These are phyloP conservation scores for Arctia plantaginis DNA, from an alignment of 2,888 invertebrate species.

Conservation along the genomic window DNA sequence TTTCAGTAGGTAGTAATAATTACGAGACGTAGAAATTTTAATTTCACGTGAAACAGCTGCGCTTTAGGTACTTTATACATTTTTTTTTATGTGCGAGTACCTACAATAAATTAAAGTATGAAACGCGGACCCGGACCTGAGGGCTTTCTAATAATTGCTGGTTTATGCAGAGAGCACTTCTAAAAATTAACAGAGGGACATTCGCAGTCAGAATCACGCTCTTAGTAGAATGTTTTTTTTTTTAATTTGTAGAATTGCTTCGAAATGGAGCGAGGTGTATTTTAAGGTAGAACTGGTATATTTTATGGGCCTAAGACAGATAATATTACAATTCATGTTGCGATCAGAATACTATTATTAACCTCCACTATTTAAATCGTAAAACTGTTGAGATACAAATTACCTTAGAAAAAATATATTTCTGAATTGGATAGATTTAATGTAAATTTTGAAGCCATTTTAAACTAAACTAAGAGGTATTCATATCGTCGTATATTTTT, in stretches of 20 bases:
- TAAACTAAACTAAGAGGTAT: no score
- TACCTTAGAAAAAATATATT: background rate
- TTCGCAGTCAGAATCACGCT: background rate
- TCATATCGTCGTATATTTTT: no score
- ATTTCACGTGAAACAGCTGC: background rate
- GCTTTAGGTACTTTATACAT: background rate
- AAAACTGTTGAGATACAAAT: background rate
- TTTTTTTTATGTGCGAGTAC: background rate
- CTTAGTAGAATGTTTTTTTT: background rate
- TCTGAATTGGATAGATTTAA: no score
- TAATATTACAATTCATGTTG: background rate
- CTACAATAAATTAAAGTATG: background rate
- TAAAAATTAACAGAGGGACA: background rate
- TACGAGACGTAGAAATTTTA: background rate
- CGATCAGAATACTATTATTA: background rate
- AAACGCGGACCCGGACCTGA: background rate
- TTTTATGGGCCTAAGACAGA: background rate
- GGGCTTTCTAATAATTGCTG: background rate
- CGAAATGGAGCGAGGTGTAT: background rate
- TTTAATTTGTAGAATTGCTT: background rate
- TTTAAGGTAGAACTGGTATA: background rate
- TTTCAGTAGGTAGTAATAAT: background rate
- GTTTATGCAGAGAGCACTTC: background rate
- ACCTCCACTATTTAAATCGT: background rate
- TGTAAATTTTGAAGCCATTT: no score